Conservation (phyloP, 1,140 invertebrate species). For the Leptonema lineaticorne region DNA sequence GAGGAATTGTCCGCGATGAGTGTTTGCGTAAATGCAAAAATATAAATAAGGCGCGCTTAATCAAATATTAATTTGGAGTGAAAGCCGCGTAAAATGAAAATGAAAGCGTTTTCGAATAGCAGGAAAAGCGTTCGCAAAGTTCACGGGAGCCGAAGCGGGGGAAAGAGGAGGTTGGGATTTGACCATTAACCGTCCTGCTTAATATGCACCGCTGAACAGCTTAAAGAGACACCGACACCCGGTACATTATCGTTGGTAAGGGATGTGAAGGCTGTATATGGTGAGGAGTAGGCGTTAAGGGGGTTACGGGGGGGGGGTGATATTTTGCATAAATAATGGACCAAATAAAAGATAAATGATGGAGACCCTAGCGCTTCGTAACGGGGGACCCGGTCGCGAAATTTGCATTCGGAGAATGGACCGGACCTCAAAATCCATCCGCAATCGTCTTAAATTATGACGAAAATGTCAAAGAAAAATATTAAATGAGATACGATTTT, state of each 20-base stretch:
- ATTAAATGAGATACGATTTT: no score
- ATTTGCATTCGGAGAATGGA: conserved; percentile 21
- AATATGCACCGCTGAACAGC: conserved; percentile 39
- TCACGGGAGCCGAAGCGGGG: background rate
- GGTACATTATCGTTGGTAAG: no score
- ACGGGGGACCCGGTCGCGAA: background rate
- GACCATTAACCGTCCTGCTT: conserved; percentile 39
- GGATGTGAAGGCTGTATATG: no score
- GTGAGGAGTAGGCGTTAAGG: no score
- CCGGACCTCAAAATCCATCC: background rate
- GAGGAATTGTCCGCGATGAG: background rate
- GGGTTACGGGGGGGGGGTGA: conserved; percentile 18
- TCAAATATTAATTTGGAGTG: background rate
- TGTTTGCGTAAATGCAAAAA: background rate
- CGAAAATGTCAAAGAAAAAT: no score
- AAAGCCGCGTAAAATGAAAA: background rate
- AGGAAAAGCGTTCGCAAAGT: conserved; percentile 3
- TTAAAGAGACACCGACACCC: conserved; percentile 36
- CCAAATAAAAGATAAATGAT: conserved; percentile 42
- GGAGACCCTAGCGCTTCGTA: conserved; percentile 17
- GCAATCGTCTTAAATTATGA: no score
- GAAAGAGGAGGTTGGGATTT: background rate
- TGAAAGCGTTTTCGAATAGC: conserved; percentile 5
- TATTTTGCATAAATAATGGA: conserved; percentile 42
- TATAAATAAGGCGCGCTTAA: background rate